Base-by-base conservation (phyloP, 2,113 vertebrate genomes). In the Mormyrus iriodes region DNA sequence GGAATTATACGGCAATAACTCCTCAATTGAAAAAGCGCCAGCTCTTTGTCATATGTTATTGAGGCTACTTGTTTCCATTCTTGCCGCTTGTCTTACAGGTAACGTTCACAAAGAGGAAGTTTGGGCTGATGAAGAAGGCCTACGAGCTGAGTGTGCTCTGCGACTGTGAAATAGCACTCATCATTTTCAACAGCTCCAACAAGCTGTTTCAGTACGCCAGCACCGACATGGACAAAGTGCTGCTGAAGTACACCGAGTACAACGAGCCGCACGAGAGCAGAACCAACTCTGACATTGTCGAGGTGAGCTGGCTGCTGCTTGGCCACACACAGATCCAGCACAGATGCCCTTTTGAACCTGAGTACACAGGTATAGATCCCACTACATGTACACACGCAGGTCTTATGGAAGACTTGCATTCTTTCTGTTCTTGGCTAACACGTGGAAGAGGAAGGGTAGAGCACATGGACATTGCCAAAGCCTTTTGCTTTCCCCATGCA, bases 151-250 rank as follows among this genome's bases (percentile, higher is more conserved):
- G 98, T 86, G 98, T 99, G 89, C 96, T 99, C 91, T 99, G 98
- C 93, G 98, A 99, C 97, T 99, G 98, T 94, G 98, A 99, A 94
- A 99, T 99, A 91, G 98, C 98, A 53, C 97, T 99, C 95, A 99
- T 99, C 95, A 98, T 99, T 95, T 99, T 99, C 96, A 99, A 99
- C 96, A 97, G 97, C 95, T 98, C 98, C 94, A 99, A 98, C 96
- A 99, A 99, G 94, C 97, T 99, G 92, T 99, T 99, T 94, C 98
- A 99, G 94, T 99, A 99, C 65, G 98, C 98, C 93, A 99, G 98
- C 96, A 99, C 98, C 7, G 98, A 99, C 92, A 99, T 99, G 98
- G 98, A 99, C 96, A 98, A 99, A 92, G 98, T 99, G 88, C 96
- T 99, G 15, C 98, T 99, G 91, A 99, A 99, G 91, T 99, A 99